Evolutionary conservation across 2,888 invertebrate species (phyloP).

Genomic region (Subacronicta megacephala): DNA sequence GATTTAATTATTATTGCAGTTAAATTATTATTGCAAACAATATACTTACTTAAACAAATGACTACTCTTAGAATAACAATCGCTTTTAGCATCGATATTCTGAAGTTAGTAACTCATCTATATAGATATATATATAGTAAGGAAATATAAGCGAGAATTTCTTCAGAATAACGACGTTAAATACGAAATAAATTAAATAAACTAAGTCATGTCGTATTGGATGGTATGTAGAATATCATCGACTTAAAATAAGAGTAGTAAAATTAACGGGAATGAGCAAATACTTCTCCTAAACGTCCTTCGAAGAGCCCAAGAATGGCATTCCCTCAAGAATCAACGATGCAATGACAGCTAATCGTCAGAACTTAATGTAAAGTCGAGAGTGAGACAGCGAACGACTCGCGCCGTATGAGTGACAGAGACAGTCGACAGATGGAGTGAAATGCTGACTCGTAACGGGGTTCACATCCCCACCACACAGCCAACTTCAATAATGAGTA

Average conservation of each 20-base stretch:
- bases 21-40: conserved; percentile 71
- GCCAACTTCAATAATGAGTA: conserved; percentile 71
- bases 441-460: conserved; percentile 57
- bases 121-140: conserved; percentile 2
- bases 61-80: conserved; percentile 55
- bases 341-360: conserved; percentile 59
- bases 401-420: conserved; percentile 80
- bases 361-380: conserved; percentile 71
- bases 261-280: conserved; percentile 72
- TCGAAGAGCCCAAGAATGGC: conserved; percentile 55
- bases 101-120: conserved; percentile 8
- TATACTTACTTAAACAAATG: conserved; percentile 50
- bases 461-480: conserved; percentile 62
- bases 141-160: background rate
- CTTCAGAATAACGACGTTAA: conserved; percentile 26
- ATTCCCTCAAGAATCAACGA: conserved; percentile 64
- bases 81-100: conserved; percentile 35
- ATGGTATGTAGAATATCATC: conserved; percentile 71
- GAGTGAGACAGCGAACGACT: conserved; percentile 78
- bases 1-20: conserved; percentile 59
- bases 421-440: conserved; percentile 80
- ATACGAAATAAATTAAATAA: conserved; percentile 39
- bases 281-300: conserved; percentile 55
- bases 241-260: conserved; percentile 59
- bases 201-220: conserved; percentile 82